Conservation (phyloP, 2,888 invertebrate species). For the Acanthococcus lagerstroemiae region DNA sequence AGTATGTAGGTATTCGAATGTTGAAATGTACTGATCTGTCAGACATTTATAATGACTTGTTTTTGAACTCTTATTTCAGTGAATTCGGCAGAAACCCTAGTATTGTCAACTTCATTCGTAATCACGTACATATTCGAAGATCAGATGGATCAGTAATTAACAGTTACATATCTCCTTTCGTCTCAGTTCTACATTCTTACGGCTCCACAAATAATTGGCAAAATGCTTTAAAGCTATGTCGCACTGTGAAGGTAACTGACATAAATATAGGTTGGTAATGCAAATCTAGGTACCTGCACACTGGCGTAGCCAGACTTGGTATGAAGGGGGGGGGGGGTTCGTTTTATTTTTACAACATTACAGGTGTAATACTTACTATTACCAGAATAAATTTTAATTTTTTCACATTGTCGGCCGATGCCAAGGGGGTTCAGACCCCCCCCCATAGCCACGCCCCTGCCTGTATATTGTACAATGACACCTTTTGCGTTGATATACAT, state of each 20-base stretch:
- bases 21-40: background rate
- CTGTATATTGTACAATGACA: no score
- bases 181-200: slow-evolving; percentile 54
- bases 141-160: slow-evolving; percentile 80
- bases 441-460: no score
- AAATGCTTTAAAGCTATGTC: slow-evolving; percentile 69
- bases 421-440: no score
- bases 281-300: no score
- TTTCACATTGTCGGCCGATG: no score
- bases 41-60: background rate
- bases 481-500: no score
- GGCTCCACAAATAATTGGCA: slow-evolving; percentile 71
- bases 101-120: slow-evolving; percentile 71
- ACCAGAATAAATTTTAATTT: no score
- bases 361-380: no score
- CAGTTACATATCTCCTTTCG: slow-evolving; percentile 60
- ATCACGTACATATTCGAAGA: slow-evolving; percentile 70
- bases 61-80: slow-evolving; percentile 43
- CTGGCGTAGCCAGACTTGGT: no score
- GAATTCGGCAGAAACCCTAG: slow-evolving; percentile 81
- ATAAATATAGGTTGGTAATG: no score
- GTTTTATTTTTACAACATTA: no score
- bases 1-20: slow-evolving; percentile 1
- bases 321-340: no score
- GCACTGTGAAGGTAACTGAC: slow-evolving; percentile 55